These are phyloP conservation scores for Dicerorhinus sumatrensis DNA, from an alignment of 2,113 vertebrate species.

Conservation along the genomic window DNA sequence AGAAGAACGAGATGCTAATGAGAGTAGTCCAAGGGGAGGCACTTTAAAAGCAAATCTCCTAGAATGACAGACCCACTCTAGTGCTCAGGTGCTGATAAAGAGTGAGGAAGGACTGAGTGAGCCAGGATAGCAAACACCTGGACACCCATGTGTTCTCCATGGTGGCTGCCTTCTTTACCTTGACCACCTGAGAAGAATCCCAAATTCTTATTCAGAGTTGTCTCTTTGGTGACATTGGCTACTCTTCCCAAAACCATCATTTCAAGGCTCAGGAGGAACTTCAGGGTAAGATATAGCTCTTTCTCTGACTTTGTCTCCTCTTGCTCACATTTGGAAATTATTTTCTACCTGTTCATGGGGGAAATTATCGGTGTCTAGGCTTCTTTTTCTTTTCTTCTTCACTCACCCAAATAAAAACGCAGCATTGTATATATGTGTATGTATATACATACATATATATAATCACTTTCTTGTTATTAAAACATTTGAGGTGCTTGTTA, in stretches of 20 bases:
- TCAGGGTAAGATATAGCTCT: conserved; percentile 60
- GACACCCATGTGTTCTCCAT: background rate
- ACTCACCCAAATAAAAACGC: background rate
- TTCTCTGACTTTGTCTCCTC: background rate
- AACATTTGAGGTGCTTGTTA: background rate
- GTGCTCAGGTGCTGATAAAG: background rate
- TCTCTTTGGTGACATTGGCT: background rate
- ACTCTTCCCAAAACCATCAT: background rate
- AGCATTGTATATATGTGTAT: background rate
- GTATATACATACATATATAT: background rate
- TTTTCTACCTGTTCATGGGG: background rate
- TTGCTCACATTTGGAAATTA: background rate
- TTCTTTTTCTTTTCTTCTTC: background rate
- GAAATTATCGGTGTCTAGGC: background rate
- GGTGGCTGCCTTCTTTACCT: background rate
- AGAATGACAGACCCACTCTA: background rate
- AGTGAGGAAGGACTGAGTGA: background rate
- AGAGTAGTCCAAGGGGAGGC: conserved; percentile 59
- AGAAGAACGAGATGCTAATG: conserved; percentile 71
- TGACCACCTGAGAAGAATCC: background rate
- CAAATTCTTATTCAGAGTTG: background rate
- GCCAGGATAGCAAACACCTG: background rate
- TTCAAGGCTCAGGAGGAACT: background rate
- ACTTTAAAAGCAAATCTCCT: conserved; percentile 69
- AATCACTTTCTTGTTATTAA: background rate